Evolutionary conservation across 2,113 vertebrate genomes (phyloP).

Genomic region (Nyctereutes procyonoides): DNA sequence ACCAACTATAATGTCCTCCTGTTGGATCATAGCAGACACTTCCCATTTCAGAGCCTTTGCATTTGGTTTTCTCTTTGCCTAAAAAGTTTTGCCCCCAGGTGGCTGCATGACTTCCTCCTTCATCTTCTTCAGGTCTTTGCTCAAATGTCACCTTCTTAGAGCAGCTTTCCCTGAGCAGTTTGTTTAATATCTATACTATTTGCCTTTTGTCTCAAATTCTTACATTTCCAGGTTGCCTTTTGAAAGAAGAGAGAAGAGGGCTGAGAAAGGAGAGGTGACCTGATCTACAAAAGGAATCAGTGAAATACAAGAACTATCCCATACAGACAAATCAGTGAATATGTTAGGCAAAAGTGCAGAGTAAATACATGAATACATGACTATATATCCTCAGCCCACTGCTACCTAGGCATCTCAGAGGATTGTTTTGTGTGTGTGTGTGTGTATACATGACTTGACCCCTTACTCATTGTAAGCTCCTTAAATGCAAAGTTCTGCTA

Average conservation of each 20-base stretch:
- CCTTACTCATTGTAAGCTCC: background rate
- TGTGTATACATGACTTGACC: background rate
- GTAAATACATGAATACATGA: background rate
- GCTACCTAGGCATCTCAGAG: background rate
- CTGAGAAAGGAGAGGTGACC: background rate
- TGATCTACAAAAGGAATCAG: background rate
- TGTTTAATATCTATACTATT: constrained; percentile 4
- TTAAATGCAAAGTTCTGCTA: background rate
- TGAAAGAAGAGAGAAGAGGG: constrained; percentile 11
- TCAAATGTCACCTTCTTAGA: constrained; percentile 12
- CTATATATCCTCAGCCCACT: background rate
- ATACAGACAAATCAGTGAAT: background rate
- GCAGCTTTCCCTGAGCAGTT: background rate
- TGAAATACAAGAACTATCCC: background rate
- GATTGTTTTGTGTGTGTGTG: background rate
- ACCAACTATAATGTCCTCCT: background rate
- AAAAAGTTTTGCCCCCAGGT: background rate
- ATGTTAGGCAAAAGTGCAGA: background rate
- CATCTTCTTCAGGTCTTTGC: background rate
- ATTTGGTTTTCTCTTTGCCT: constrained; percentile 6
- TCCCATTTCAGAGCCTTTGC: constrained; percentile 36
- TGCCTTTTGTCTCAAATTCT: background rate
- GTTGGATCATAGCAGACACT: background rate
- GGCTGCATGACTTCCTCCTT: background rate
- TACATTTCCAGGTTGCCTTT: background rate